phyloP scores from a whole-genome alignment of 2,888 invertebrate species.

The Drosophila fungiperda region DNA sequence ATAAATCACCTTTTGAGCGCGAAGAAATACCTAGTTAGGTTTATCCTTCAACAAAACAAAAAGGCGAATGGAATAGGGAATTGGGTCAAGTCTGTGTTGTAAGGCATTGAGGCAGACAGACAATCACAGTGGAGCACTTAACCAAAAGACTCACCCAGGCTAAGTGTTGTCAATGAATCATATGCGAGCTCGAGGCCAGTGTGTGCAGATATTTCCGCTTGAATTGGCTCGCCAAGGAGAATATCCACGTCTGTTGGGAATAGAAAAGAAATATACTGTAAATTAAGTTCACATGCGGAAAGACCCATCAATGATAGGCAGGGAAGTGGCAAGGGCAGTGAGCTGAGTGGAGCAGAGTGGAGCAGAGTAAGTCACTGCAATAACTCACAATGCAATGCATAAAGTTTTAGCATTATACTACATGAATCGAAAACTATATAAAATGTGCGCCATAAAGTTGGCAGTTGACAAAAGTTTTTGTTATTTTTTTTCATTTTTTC shows the following conservation, averaged over 20 bases:
- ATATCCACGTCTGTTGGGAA: constrained; percentile 87
- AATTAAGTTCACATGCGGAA: constrained; percentile 34
- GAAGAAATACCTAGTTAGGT: background rate
- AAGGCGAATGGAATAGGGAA: constrained; percentile 24
- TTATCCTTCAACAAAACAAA: background rate
- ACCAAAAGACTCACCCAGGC: constrained; percentile 87
- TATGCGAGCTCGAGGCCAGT: constrained; percentile 91
- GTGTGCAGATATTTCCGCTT: constrained; percentile 89
- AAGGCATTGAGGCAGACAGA: constrained; percentile 45
- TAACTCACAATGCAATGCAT: constrained; percentile 63
- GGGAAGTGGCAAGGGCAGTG: background rate
- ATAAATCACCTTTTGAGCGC: constrained; percentile 3
- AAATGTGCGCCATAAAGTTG: constrained; percentile 58
- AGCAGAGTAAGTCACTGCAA: constrained; percentile 34
- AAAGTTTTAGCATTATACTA: constrained; percentile 71
- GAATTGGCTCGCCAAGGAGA: constrained; percentile 91
- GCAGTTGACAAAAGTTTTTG: constrained; percentile 42
- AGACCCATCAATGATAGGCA: constrained; percentile 13
- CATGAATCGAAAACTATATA: constrained; percentile 63
- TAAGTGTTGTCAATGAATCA: constrained; percentile 89
- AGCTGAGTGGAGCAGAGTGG: background rate
- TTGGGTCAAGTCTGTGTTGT: constrained; percentile 64
- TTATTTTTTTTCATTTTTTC: background rate
- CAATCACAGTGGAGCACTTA: constrained; percentile 46
- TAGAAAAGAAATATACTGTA: constrained; percentile 30